A percentile compares a stretch with the other conserved stretches of the same genome.
phyloP scores from a whole-genome alignment of 2,113 vertebrate genomes.

The Miniopterus natalensis region DNA sequence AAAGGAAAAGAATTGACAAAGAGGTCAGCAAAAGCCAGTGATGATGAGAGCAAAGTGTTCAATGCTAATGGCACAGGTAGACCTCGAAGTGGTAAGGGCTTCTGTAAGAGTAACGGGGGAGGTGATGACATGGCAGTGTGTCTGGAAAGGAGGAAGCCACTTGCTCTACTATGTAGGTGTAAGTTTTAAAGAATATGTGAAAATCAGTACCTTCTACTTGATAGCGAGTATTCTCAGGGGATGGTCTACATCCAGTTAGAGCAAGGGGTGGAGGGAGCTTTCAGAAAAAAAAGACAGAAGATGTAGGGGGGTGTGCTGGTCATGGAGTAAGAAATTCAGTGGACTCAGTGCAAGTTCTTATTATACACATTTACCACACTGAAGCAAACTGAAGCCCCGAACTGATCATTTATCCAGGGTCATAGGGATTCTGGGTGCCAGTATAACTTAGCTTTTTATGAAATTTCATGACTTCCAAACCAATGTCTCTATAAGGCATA shows the following conservation, averaged over 20 bases:
- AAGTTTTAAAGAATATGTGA: slow-evolving; percentile 18
- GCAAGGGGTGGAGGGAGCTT: not conserved
- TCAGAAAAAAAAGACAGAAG: not conserved
- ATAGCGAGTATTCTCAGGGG: not conserved
- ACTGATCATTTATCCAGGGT: not conserved
- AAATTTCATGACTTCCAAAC: not conserved
- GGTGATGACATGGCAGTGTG: not conserved
- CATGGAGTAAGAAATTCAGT: not conserved
- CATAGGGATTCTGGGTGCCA: not conserved
- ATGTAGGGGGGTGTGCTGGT: not conserved
- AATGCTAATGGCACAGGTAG: not conserved
- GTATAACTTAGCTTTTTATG: not conserved
- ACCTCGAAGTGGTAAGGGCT: not conserved
- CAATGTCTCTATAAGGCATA: not conserved
- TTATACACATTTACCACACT: not conserved
- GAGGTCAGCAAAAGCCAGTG: not conserved
- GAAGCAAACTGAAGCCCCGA: not conserved
- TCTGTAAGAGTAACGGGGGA: not conserved
- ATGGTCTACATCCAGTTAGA: not conserved
- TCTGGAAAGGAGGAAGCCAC: not conserved
- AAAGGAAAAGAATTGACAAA: not conserved
- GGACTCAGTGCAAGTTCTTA: not conserved
- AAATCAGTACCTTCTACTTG: not conserved
- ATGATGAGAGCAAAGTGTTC: not conserved
- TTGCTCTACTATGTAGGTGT: not conserved